These are phyloP conservation scores for Ectropis crepuscularia DNA, from an alignment of 2,888 invertebrate genomes.

Conservation along the genomic window DNA sequence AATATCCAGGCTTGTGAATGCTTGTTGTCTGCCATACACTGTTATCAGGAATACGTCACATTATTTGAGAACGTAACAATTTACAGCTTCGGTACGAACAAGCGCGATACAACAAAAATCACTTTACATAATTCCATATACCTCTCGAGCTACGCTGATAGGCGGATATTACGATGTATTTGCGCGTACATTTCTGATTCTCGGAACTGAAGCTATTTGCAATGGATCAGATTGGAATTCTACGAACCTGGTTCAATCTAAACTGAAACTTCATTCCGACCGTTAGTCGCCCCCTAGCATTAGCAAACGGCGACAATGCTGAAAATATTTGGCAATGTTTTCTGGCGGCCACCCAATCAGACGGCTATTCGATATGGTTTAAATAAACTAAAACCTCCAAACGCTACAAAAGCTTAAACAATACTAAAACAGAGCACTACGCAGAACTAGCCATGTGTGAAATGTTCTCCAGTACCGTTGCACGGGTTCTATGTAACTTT, in stretches of 20 bases:
- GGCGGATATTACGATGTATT: conserved; percentile 38
- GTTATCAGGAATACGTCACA: not conserved
- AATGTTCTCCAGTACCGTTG: conserved; percentile 38
- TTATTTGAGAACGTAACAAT: conserved; percentile 1
- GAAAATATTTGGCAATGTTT: conserved; percentile 73
- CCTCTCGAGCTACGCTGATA: conserved; percentile 29
- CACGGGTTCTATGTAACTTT: conserved; percentile 44
- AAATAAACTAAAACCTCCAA: conserved; percentile 44
- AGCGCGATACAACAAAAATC: conserved; percentile 30
- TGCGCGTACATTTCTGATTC: conserved; percentile 40
- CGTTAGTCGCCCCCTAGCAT: conserved; percentile 47
- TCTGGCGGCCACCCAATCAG: conserved; percentile 69
- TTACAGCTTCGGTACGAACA: conserved; percentile 2
- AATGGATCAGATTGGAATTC: conserved; percentile 45
- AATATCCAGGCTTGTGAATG: too few species aligned
- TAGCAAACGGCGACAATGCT: conserved; percentile 62
- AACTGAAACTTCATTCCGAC: conserved; percentile 53
- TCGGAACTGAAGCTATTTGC: conserved; percentile 41
- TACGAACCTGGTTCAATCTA: conserved; percentile 51
- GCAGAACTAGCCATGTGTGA: conserved; percentile 32
- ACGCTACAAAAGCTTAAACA: conserved; percentile 37
- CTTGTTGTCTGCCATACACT: not conserved
- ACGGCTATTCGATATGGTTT: conserved; percentile 57
- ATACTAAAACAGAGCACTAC: conserved; percentile 27
- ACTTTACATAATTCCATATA: conserved; percentile 29